Evolutionary conservation across 1,140 invertebrate genomes (phyloP).

Genomic region (Euwallacea fornicatus): DNA sequence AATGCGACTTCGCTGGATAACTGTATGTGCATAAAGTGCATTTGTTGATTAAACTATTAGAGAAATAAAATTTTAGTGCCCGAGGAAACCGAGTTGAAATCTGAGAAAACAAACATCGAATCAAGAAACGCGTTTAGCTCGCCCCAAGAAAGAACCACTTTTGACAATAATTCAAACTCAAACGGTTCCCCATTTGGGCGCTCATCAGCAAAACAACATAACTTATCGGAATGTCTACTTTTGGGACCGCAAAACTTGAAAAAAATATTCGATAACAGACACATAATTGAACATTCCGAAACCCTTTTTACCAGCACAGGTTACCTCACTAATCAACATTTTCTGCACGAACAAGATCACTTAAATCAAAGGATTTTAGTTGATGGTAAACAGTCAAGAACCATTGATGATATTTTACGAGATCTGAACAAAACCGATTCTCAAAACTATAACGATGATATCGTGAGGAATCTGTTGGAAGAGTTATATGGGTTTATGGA

Average conservation of each 20-base stretch:
- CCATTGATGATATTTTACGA: constrained; percentile 46
- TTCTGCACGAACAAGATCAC: constrained; percentile 34
- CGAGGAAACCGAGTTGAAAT: constrained; percentile 45
- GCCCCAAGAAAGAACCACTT: constrained; percentile 51
- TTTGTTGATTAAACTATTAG: constrained; percentile 1
- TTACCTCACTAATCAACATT: constrained; percentile 47
- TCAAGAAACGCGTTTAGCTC: constrained; percentile 52
- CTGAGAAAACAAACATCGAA: constrained; percentile 27
- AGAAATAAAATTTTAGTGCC: constrained; percentile 46
- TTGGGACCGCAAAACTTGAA: constrained; percentile 51
- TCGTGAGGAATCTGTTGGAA: constrained; percentile 44
- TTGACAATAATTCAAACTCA: constrained; percentile 25
- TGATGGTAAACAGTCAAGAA: constrained; percentile 41
- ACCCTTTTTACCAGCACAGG: constrained; percentile 50
- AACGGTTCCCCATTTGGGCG: constrained; percentile 42
- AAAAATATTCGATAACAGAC: constrained; percentile 52
- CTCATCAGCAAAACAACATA: constrained; percentile 45
- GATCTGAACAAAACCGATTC: constrained; percentile 42
- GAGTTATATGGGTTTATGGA: constrained; percentile 54
- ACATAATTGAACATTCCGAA: constrained; percentile 51
- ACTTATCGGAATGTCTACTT: constrained; percentile 49
- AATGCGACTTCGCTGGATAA: constrained; percentile 51
- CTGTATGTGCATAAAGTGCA: constrained; percentile 42
- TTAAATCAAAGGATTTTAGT: constrained; percentile 46
- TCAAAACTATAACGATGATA: constrained; percentile 42